Base-by-base conservation (phyloP, 2,888 invertebrate genomes). In the Oasisia sp. region DNA sequence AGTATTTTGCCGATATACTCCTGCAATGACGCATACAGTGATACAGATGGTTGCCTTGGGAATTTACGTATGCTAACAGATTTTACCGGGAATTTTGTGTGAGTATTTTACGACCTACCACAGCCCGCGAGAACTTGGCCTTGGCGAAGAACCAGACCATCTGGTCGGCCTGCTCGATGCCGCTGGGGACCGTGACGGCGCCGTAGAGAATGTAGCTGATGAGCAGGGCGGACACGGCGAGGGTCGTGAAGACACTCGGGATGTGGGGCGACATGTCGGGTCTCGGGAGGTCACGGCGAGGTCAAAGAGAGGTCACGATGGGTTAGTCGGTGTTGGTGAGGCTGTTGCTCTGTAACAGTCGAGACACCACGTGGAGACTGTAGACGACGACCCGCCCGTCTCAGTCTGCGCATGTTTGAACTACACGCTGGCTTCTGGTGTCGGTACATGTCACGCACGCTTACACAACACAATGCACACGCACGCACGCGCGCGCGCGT, bases 101-200 rank as follows among this genome's bases (percentile, higher is more conserved):
- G 50, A 9, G 50, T 50, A 50, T 14, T 50, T 50, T 27, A 3
- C 74, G 3, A 50, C 90, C 74, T 32, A 93, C 93, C 93, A 93
- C 45, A 11, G 91, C 92, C 9, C 93, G 91, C 19, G 89, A 32
- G 92, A 56, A 91, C 91, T 92, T 92, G 89, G 91, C 45, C 19
- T 89, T 90, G 92, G 91, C 92, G 89, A 90, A 93, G 32, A 92
- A 56, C 92, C 92, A 92, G 45, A 93, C 44, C 44, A 93, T 89
- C 44, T 91, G 56, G 45, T 93, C 93, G 19, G 58, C 32, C 32
- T 91, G 90, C 89, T 91, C 92, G 8, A 93, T 89, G 89, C 91
- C 89, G 32, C 50, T 12, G 12, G 89, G 90, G n/a, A 93, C 90
- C n/a, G 44, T 32, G n/a, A 58, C 91, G 9, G 92, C 44, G 38